Evolutionary conservation across 2,888 invertebrate genomes (phyloP), one percentile per base, ranked within the genome.

Genomic region (Agrochola lychnidis): DNA sequence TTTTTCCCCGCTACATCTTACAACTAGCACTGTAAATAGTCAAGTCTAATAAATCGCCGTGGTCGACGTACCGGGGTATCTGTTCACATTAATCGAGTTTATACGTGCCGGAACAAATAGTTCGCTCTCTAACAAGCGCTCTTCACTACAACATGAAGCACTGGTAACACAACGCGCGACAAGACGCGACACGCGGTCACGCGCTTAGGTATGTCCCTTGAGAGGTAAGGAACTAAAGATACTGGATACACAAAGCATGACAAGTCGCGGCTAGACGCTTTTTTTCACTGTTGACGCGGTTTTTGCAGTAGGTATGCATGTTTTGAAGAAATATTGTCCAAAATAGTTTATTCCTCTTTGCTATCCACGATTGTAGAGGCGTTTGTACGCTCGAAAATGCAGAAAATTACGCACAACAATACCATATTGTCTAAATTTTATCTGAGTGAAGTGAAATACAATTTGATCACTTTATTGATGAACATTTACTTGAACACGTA

Each of bases 31-130:
- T 87, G 22, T 73, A 69, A 73, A 78, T 84, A 91, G 88, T 68
- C 81, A 89, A 88, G 87, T 81, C 79, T 87, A 87, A 87, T 87
- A 87, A 87, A 87, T 85, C 86, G 85, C 84, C 79, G 73, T 84
- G 89, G 89, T 88, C 88, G 90, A 90, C 91, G 90, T 88, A 83
- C 79, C 86, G 84, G 87, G 89, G 87, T 92, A 93, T 93, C 92
- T 90, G 81, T 86, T 83, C 84, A 86, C 92, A 92, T 93, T 93
- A 87, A 87, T 87, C 87, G 87, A 88, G 85, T 88, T 85, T 87
- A 87, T 87, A 88, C 87, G 85, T 87, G 87, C 90, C 90, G 91
- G 91, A 92, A 93, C 92, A 91, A 93, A 94, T 92, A 90, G 90
- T 87, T 82, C 63, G 83, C 82, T 85, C 80, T 78, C 86, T 89